Evolutionary conservation across 2,888 invertebrate species (phyloP), one percentile per base, ranked within the genome.

Genomic region (Alloplasta piceator): DNA sequence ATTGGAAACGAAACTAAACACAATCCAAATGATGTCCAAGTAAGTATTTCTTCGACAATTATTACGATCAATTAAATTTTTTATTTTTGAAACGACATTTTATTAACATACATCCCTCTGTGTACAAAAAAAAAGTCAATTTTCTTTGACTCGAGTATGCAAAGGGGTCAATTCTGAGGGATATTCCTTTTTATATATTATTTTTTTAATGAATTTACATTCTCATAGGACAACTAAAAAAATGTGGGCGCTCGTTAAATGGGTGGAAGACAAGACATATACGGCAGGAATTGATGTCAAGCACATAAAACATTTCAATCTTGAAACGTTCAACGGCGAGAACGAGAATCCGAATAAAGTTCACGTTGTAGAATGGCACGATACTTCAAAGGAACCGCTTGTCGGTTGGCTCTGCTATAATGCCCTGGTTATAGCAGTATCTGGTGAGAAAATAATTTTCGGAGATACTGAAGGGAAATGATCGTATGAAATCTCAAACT

Each of bases 171-270:
- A 43, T 43, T 6, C 43, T 43, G 43, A 43, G 43, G 43, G 43
- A 43, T 43, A 43, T 43, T 43, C 10, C 43, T 43, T 43, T 43
- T 43, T 43, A 6, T 9, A 43, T 43, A 43, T 43, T 43, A 43
- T 43, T 43, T 43, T 43, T 43, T 9, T 9, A 43, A 43, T 9
- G 6, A 43, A 43, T 43, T 43, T 43, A 43, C 43, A 14, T 5
- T 60, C 41, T 9, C 36, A 39, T 12, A 60, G 61, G 12, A 6
- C 7, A 7, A 5, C 26, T 60, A 10, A n/a, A 14, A 26, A 60
- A 60, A 60, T 60, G 61, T 60, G 61, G 61, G 61, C 61, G n/a
- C 41, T 60, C 38, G 36, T 60, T 60, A 60, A 60, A 60, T 60
- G 61, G 61, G 61, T 60, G 61, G 61, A 60, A 6, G 61, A 60